These are phyloP conservation scores for Parazoanthus atlanticus DNA, from an alignment of 92 coral and sea anemone genomes.

Conservation along the genomic window DNA sequence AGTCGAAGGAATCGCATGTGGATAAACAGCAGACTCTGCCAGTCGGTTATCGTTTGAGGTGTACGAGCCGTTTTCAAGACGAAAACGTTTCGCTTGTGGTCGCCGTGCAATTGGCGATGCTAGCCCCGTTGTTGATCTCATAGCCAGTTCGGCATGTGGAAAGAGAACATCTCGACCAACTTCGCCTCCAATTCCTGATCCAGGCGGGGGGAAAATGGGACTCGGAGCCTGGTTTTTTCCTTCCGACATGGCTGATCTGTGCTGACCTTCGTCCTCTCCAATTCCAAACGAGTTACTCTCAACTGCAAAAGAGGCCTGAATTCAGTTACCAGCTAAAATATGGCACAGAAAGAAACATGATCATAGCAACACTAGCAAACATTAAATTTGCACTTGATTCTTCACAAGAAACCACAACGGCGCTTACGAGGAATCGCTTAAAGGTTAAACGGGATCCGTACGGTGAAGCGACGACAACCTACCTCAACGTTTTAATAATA, in stretches of 20 bases:
- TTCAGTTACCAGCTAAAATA: neutral
- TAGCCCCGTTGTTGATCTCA: conserved; percentile 16
- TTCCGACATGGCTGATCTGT: conserved; percentile 34
- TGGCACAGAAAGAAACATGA: neutral
- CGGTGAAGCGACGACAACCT: neutral
- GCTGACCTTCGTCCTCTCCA: conserved; percentile 5
- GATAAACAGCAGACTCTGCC: conserved; percentile 64
- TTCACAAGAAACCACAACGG: neutral
- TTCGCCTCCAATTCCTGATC: conserved; percentile 8
- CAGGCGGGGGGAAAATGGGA: conserved; percentile 19
- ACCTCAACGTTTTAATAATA: conserved; percentile 22
- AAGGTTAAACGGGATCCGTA: neutral
- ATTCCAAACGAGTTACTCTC: conserved; percentile 20
- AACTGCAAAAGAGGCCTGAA: conserved; percentile 23
- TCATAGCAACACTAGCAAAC: neutral
- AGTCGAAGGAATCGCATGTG: conserved; percentile 67
- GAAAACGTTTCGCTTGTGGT: conserved; percentile 70
- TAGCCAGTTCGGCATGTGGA: conserved; percentile 44
- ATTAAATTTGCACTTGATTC: neutral
- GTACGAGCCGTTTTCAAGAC: conserved; percentile 66
- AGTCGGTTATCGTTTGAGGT: conserved; percentile 59
- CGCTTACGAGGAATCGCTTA: neutral
- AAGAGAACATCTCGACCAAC: conserved; percentile 23
- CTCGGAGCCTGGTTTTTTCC: conserved; percentile 38
- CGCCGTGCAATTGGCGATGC: conserved; percentile 58